Conservation (phyloP, 2,888 invertebrate genomes). For the Stenchaetothrips biformis region DNA sequence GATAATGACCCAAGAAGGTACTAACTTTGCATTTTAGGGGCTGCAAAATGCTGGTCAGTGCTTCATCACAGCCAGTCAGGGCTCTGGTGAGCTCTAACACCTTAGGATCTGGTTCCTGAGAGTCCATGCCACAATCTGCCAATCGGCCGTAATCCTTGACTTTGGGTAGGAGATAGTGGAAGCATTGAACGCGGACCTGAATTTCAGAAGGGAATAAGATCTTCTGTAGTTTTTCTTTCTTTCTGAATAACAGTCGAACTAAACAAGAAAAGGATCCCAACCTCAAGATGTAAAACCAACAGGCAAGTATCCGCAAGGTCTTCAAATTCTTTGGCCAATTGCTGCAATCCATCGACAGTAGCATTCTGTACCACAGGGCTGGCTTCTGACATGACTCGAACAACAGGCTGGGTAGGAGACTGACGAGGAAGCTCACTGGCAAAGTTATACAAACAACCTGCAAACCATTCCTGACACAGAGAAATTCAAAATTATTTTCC, state of each 20-base stretch:
- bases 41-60: conserved; percentile 68
- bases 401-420: conserved; percentile 30
- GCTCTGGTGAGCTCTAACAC: conserved; percentile 74
- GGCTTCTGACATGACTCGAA: conserved; percentile 32
- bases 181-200: conserved; percentile 86
- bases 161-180: conserved; percentile 76
- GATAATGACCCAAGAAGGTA: background rate
- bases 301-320: conserved; percentile 87
- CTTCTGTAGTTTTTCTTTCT: background rate
- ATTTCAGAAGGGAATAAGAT: conserved; percentile 39
- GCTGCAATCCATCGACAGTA: conserved; percentile 32
- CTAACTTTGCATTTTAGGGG: conserved; percentile 68
- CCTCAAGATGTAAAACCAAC: conserved; percentile 87
- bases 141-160: conserved; percentile 46
- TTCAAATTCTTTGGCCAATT: conserved; percentile 72
- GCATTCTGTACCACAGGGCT: conserved; percentile 34
- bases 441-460: conserved; percentile 59
- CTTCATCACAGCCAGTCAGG: conserved; percentile 70
- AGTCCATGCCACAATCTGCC: conserved; percentile 42
- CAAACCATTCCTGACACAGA: conserved; percentile 67
- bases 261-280: conserved; percentile 43
- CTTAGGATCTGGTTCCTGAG: conserved; percentile 70
- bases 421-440: conserved; percentile 52
- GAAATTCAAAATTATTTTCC: conserved; percentile 16
- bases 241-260: background rate